These are phyloP conservation scores for Hyppa rectilinea DNA, from an alignment of 2,888 invertebrate species.

Conservation along the genomic window DNA sequence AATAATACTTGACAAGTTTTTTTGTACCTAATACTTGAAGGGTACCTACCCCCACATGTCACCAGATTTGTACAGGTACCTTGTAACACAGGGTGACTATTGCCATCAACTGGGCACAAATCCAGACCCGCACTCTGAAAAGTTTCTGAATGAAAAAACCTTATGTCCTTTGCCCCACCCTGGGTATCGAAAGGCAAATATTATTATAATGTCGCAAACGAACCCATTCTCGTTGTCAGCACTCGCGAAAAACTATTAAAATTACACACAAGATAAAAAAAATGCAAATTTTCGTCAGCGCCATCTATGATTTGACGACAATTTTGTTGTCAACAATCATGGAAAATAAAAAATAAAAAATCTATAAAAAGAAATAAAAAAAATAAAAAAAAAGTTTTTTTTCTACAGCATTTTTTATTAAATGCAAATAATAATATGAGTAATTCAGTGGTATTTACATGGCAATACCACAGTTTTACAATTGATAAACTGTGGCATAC, in stretches of 20 bases:
- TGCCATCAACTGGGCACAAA: not conserved
- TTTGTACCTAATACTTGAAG: too few relatives aligned
- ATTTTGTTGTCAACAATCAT: not conserved
- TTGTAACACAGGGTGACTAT: not conserved
- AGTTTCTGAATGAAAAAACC: not conserved
- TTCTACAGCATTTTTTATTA: too few relatives aligned
- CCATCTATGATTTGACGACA: not conserved
- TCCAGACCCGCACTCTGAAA: not conserved
- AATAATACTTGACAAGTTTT: too few relatives aligned
- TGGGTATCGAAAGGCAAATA: slow-evolving; percentile 1
- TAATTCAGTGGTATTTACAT: not conserved
- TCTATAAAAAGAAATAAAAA: too few relatives aligned
- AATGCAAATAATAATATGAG: not conserved
- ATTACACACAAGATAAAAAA: not conserved
- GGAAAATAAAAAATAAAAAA: not conserved
- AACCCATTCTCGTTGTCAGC: not conserved
- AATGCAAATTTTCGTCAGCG: too few relatives aligned
- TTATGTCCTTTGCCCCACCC: not conserved
- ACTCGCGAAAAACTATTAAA: not conserved
- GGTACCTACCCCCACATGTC: not conserved
- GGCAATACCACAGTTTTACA: not conserved
- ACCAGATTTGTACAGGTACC: not conserved
- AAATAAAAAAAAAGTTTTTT: too few relatives aligned
- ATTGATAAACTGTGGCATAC: not conserved
- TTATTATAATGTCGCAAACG: slow-evolving; percentile 6